Evolutionary conservation across 2,113 vertebrate species (phyloP), one percentile per base, ranked within the genome.

Genomic region (Grantiella picta): DNA sequence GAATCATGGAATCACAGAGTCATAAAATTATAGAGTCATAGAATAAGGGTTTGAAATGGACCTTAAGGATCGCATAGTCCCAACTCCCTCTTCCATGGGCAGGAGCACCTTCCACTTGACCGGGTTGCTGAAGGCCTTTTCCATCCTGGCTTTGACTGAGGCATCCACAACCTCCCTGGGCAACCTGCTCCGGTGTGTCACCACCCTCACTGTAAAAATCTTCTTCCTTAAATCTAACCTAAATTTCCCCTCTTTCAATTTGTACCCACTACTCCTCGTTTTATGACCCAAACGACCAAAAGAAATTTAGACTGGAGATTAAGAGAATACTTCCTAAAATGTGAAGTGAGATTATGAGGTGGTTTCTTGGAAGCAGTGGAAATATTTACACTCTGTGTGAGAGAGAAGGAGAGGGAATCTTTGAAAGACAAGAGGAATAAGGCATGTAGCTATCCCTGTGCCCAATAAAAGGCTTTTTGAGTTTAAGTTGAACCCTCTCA

Each of bases 61-160:
- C 33, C 8, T n/a, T n/a, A 16, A 53, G 28, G 45, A 53, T n/a
- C 23, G 69, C 20, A 12, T 9, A 28, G 9, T 13, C 47, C 15
- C 11, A 28, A 4, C 15, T 63, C 64, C 40, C 23, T 22, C 18
- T 61, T 24, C 83, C 33, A 45, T 0, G 0, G 8, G 47, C 5
- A 53, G 15, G 23, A 19, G 60, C 10, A 45, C 1, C 3, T 19
- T 45, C 28, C 28, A 36, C 5, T 45, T 3, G 1, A 53, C 19
- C 1, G 0, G 14, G 5, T 9, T 38, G 23, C 23, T 45, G 28
- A 45, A 69, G 38, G 28, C 8, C 20, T 60, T 53, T 13, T 69
- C 28, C 38, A 33, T 3, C 27, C 10, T 53, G 69, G 19, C 6
- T 53, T 45, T 78, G 6, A 38, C 22, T 61, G 64, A 10, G 10